phyloP scores from a whole-genome alignment of 2,888 invertebrate genomes.

The Meloe dianella region DNA sequence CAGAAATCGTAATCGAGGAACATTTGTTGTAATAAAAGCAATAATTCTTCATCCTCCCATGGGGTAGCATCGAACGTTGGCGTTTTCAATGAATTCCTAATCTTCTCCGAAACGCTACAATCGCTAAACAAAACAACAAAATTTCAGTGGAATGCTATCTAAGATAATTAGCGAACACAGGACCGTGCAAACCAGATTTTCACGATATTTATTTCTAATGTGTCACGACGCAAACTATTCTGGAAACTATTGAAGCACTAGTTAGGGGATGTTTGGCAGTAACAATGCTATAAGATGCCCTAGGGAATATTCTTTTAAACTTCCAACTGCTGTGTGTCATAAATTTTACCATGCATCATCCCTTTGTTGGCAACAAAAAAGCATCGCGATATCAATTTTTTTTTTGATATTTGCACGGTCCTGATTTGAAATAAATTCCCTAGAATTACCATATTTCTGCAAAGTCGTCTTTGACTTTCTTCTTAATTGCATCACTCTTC shows the following conservation, averaged over 20 bases:
- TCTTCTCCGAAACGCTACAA: constrained; percentile 67
- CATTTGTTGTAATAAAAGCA: constrained; percentile 80
- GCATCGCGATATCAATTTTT: no score
- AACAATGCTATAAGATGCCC: no score
- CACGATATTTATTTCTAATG: no score
- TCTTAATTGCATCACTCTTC: constrained; percentile 66
- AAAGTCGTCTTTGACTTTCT: constrained; percentile 66
- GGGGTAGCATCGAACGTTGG: constrained; percentile 82
- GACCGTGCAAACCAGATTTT: no score
- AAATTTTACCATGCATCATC: no score
- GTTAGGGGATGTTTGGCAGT: no score
- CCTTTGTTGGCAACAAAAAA: no score
- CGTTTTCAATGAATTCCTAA: constrained; percentile 68
- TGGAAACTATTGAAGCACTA: no score
- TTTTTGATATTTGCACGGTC: neutral
- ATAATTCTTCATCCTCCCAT: constrained; percentile 82
- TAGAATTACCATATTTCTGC: constrained; percentile 66
- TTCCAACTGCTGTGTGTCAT: no score
- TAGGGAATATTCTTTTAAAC: no score
- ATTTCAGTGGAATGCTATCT: no score
- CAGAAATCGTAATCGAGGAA: constrained; percentile 78
- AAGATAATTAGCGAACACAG: neutral
- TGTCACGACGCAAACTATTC: no score
- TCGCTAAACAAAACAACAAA: constrained; percentile 61
- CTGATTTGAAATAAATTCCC: neutral